Conservation (phyloP, 2,888 invertebrate genomes). For the Eupithecia centaureata region DNA sequence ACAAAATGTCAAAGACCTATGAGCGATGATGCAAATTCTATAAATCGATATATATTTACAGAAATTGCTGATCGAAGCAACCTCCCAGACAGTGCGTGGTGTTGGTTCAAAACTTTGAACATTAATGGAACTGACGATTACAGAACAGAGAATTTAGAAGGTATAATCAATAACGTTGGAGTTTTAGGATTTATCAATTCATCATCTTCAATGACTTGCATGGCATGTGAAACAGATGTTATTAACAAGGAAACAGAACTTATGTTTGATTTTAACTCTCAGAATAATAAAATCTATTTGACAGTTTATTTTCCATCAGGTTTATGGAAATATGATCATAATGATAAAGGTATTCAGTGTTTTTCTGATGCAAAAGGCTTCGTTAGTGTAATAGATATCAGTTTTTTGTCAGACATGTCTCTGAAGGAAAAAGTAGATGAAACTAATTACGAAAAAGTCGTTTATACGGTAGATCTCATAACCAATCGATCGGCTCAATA, state of each 20-base stretch:
- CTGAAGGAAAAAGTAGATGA: slow-evolving; percentile 32
- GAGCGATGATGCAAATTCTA: slow-evolving; percentile 50
- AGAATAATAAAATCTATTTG: slow-evolving; percentile 67
- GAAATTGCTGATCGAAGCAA: slow-evolving; percentile 60
- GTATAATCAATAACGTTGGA: slow-evolving; percentile 66
- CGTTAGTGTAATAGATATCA: slow-evolving; percentile 72
- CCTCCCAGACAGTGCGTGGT: slow-evolving; percentile 60
- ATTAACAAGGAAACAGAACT: slow-evolving; percentile 63
- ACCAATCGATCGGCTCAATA: slow-evolving; percentile 84
- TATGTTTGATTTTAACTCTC: slow-evolving; percentile 63
- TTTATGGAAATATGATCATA: slow-evolving; percentile 75
- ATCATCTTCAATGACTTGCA: slow-evolving; percentile 57
- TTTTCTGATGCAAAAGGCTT: slow-evolving; percentile 85
- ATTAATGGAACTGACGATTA: slow-evolving; percentile 13
- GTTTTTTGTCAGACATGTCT: slow-evolving; percentile 59
- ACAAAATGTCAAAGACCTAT: slow-evolving; percentile 64
- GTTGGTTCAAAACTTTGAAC: slow-evolving; percentile 60
- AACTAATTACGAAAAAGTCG: slow-evolving; percentile 60
- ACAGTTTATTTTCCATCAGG: slow-evolving; percentile 83
- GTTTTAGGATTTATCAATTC: slow-evolving; percentile 56
- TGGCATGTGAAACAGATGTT: slow-evolving; percentile 70
- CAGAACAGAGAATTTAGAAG: slow-evolving; percentile 41
- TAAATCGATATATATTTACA: slow-evolving; percentile 65
- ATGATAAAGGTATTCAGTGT: slow-evolving; percentile 82
- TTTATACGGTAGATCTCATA: slow-evolving; percentile 80